Evolutionary conservation across 2,797 vertebrate species (phyloP).

Genomic region (Acanthornis magna): DNA sequence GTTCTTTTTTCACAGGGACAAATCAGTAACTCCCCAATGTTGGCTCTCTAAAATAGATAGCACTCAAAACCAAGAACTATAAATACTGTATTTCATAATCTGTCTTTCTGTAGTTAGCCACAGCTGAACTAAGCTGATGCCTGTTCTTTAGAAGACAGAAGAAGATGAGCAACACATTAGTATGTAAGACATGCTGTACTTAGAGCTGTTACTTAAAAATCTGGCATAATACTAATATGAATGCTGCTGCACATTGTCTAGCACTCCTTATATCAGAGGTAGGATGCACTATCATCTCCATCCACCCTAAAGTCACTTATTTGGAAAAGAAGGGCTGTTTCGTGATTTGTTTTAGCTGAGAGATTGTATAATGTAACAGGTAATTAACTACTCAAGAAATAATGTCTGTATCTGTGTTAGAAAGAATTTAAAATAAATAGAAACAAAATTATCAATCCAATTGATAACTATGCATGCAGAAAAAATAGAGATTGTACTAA

Average conservation of each 20-base stretch:
- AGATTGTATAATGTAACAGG: not conserved
- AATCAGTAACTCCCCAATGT: not conserved
- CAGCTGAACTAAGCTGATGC: not conserved
- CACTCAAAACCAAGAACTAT: not conserved
- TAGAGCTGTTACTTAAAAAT: not conserved
- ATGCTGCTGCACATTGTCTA: not conserved
- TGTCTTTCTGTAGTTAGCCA: not conserved
- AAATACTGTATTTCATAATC: not conserved
- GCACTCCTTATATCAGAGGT: not conserved
- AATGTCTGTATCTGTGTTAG: not conserved
- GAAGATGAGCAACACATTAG: not conserved
- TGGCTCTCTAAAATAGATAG: not conserved
- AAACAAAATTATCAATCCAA: not conserved
- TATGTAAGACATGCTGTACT: not conserved
- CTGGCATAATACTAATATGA: not conserved
- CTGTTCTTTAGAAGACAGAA: not conserved
- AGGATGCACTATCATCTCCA: not conserved
- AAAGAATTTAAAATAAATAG: not conserved
- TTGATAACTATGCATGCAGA: not conserved
- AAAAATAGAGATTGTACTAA: slow-evolving; percentile 27
- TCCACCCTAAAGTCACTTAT: not conserved
- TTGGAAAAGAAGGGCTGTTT: not conserved
- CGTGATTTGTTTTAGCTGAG: not conserved
- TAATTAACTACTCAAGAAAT: slow-evolving; percentile 12
- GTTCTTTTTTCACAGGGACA: not conserved